phyloP scores from a whole-genome alignment of 2,888 invertebrate genomes.

The Lepeophtheirus nordmannii region DNA sequence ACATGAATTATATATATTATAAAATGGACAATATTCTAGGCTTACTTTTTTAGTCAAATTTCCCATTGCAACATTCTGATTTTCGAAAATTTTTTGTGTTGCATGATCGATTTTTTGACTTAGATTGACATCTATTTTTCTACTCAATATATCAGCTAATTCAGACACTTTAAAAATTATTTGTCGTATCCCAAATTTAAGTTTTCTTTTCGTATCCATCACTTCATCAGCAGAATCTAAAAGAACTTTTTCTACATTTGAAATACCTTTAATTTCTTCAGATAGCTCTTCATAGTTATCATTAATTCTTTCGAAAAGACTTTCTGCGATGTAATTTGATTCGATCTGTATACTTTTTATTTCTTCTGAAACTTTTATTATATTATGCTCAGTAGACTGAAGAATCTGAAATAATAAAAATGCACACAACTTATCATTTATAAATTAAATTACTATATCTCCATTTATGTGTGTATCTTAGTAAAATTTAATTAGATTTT shows the following conservation, averaged over 20 bases:
- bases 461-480: no score
- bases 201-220: conserved; percentile 60
- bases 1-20: no score
- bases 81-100: conserved; percentile 50
- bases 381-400: conserved; percentile 11
- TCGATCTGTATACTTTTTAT: conserved; percentile 42
- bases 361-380: neutral
- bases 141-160: conserved; percentile 40
- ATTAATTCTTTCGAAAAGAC: conserved; percentile 42
- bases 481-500: no score
- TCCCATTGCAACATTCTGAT: conserved; percentile 52
- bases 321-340: conserved; percentile 42
- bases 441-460: neutral
- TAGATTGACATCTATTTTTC: conserved; percentile 49
- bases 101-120: conserved; percentile 49
- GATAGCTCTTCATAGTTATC: conserved; percentile 41
- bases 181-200: conserved; percentile 69
- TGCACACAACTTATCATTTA: neutral
- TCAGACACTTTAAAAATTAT: conserved; percentile 52
- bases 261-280: conserved; percentile 38
- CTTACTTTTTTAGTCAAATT: conserved; percentile 50
- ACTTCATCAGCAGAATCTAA: conserved; percentile 69
- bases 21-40: no score
- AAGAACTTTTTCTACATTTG: conserved; percentile 59
- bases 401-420: neutral